Evolutionary conservation across 2,113 vertebrate genomes (phyloP).

Genomic region (Psammodynastes pulverulentus): DNA sequence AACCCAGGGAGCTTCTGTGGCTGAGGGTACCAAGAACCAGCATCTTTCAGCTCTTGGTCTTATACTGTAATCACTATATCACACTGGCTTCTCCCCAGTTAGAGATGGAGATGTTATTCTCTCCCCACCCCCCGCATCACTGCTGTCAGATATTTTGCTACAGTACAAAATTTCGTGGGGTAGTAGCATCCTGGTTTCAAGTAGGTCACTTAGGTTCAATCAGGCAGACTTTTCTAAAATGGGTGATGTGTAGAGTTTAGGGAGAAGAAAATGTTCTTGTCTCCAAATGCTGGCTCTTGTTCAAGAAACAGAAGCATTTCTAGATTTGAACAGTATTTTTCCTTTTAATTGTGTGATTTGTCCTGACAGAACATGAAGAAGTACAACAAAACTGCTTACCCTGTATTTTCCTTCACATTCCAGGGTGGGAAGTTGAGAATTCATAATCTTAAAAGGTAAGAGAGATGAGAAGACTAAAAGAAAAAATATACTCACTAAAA

Average conservation of each 20-base stretch:
- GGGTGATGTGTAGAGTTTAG: not conserved
- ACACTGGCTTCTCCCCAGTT: not conserved
- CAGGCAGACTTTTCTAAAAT: not conserved
- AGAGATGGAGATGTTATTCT: not conserved
- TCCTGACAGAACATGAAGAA: not conserved
- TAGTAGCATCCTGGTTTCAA: not conserved
- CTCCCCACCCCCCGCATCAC: not conserved
- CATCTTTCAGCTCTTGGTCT: not conserved
- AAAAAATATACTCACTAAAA: not conserved
- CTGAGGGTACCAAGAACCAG: not conserved
- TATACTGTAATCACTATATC: not conserved
- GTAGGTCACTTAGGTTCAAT: not conserved
- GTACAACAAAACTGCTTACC: not conserved
- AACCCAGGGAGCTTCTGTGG: not conserved
- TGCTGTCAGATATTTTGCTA: not conserved
- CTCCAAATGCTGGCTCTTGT: not conserved
- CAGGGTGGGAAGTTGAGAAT: not conserved
- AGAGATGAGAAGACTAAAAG: not conserved
- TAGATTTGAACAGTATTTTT: not conserved
- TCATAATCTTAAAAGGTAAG: no score
- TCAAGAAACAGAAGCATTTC: not conserved
- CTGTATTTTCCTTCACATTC: not conserved
- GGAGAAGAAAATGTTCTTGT: not conserved
- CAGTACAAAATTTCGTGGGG: not conserved
- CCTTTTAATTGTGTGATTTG: not conserved